Conservation (phyloP, 2,113 vertebrate genomes). For the Trichomycterus rosablanca region DNA sequence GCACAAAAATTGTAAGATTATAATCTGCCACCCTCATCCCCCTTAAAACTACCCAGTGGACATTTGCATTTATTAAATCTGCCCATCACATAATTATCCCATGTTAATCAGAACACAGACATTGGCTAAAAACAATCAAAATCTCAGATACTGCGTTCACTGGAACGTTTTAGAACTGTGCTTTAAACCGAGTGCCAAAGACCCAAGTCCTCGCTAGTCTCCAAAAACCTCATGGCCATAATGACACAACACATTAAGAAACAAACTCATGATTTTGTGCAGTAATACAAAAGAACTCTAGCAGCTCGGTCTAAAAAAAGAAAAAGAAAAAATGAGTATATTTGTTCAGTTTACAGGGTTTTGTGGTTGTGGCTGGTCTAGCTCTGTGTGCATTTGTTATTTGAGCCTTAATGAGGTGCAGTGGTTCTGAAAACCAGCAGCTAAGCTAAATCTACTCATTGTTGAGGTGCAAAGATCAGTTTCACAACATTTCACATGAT, state of each 20-base stretch:
- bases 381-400: constrained; percentile 39
- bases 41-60: too few relatives aligned
- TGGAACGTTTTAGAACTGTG: too few relatives aligned
- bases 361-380: constrained; percentile 52
- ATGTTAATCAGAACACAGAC: too few relatives aligned
- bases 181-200: constrained; percentile 43
- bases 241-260: constrained; percentile 50
- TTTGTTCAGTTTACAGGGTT: constrained; percentile 52
- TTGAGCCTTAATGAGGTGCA: constrained; percentile 50
- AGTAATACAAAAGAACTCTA: constrained; percentile 49
- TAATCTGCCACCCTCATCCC: too few relatives aligned
- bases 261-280: constrained; percentile 59
- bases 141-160: too few relatives aligned
- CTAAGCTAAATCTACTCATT: constrained; percentile 68
- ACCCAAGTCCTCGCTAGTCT: constrained; percentile 46
- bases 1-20: too few relatives aligned
- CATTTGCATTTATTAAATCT: too few relatives aligned
- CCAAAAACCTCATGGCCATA: constrained; percentile 39
- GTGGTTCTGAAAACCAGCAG: constrained; percentile 52
- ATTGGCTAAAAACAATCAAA: too few relatives aligned
- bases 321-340: constrained; percentile 49
- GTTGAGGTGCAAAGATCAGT: constrained; percentile 67
- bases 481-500: constrained; percentile 79
- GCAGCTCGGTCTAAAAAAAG: constrained; percentile 55
- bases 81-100: too few relatives aligned